Base-by-base conservation (phyloP, 2,888 invertebrate genomes). In the Mythimna vitellina region DNA sequence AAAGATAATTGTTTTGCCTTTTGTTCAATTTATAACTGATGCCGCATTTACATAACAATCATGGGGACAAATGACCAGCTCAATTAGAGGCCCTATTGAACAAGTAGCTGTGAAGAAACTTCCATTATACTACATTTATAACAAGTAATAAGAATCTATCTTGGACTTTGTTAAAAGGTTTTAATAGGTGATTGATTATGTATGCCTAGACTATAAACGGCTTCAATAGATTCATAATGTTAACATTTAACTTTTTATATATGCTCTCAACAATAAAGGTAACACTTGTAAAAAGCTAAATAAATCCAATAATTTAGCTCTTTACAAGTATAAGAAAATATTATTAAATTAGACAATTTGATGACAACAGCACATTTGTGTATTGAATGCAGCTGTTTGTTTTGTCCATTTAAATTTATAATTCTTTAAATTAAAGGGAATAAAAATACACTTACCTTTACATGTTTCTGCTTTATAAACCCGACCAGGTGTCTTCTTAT, bases 41-140 rank as follows among this genome's bases (percentile, higher is more conserved):
- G 70, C 61, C 22, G 22, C 65, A 84, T 84, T 84, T 76, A 70
- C 82, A 83, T 83, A 63, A 85, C 85, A 82, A 79, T 76, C 69
- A 73, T 62, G 68, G 61, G 68, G 70, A 75, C 70, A 69, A 75
- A 69, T 70, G 17, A 53, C 70, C 42, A 54, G 46, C 46, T 73
- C 68, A 84, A 84, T 75, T 84, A 82, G 58, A 73, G 60, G 20
- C 70, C 63, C 60, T 32, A 71, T 81, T 65, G 51, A 64, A 66
- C 57, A 56, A 53, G 67, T 73, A 25, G 46, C 67, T 65, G 51
- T 56, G 58, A 70, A 71, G 57, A 67, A 65, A 65, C 49, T 57
- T 32, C 35, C 12, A 62, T 61, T 49, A 51, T 49, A 46, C 1
- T n/a, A n/a, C 46, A 35, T 25, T 51, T 64, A 20, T 57, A 25